Conservation (phyloP, 2,113 vertebrate species). For the Caloenas nicobarica region DNA sequence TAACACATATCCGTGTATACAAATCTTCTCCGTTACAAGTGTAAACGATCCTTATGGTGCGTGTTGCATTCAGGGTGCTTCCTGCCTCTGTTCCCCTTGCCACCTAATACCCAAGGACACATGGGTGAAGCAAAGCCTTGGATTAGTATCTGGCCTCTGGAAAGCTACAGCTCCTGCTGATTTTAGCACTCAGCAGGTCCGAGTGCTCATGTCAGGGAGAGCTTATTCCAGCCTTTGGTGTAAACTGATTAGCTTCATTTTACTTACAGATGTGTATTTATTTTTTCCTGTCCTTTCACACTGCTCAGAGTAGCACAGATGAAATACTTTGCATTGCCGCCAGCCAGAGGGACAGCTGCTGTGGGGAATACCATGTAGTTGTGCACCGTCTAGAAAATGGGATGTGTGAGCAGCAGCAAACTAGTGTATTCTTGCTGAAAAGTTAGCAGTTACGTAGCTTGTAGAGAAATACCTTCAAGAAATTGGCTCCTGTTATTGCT, state of each 20-base stretch:
- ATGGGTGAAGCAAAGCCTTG: slow-evolving; percentile 1
- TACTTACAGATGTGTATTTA: neutral
- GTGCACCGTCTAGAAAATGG: neutral
- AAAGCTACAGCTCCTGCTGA: neutral
- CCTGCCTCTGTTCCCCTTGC: neutral
- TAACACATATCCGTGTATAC: accelerated
- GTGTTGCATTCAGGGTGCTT: accelerated
- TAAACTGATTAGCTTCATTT: slow-evolving; percentile 42
- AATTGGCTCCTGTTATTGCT: neutral
- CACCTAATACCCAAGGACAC: slow-evolving; percentile 24
- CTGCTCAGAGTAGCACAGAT: neutral
- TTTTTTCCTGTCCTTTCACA: neutral
- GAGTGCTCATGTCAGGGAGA: neutral
- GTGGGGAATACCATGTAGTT: neutral
- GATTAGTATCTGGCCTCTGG: slow-evolving; percentile 13
- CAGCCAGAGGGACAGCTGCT: neutral
- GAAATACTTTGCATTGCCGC: accelerated
- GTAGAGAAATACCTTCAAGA: slow-evolving; percentile 13
- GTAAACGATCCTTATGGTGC: neutral
- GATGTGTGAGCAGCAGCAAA: neutral
- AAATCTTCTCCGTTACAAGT: neutral
- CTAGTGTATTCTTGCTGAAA: neutral
- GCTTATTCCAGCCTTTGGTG: slow-evolving; percentile 10
- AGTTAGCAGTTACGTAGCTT: neutral
- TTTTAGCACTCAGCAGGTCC: slow-evolving; percentile 48